Conservation (phyloP, 2,113 vertebrate species). For the Hiodon tergisus region DNA sequence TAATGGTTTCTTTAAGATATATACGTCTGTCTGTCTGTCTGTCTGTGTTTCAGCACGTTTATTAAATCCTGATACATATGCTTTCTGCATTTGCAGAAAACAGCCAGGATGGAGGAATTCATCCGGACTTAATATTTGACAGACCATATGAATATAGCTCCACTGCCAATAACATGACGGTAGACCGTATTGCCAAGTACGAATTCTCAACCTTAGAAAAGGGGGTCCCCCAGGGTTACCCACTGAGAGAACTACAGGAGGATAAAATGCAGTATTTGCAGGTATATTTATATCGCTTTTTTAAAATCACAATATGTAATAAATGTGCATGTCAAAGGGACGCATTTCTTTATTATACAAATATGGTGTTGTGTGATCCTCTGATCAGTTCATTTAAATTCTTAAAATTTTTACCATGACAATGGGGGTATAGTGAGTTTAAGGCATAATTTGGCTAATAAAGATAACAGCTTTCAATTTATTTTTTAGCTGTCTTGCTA, state of each 20-base stretch:
- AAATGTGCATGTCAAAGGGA: conserved; percentile 63
- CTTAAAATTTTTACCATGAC: conserved; percentile 3
- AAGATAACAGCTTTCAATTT: no score
- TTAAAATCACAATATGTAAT: conserved; percentile 15
- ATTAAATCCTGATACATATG: conserved; percentile 68
- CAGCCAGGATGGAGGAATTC: conserved; percentile 76
- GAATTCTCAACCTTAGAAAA: conserved; percentile 81
- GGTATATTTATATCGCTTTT: conserved; percentile 72
- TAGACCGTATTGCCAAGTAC: conserved; percentile 80
- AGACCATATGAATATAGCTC: conserved; percentile 75
- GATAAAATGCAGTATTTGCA: conserved; percentile 93
- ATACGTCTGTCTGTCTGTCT: conserved; percentile 70
- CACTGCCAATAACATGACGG: conserved; percentile 68
- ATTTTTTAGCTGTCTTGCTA: no score
- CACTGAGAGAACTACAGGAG: conserved; percentile 71
- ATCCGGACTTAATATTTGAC: conserved; percentile 76
- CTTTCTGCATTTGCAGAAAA: conserved; percentile 80
- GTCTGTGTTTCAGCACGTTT: conserved; percentile 61
- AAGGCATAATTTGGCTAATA: no score
- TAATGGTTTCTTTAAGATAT: conserved; percentile 59
- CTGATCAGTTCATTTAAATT: conserved; percentile 38
- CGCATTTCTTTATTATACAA: conserved; percentile 26
- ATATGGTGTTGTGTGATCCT: conserved; percentile 32
- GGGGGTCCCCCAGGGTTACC: conserved; percentile 72
- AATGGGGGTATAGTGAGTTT: no score